Evolutionary conservation across 2,888 invertebrate genomes (phyloP), one percentile per base, ranked within the genome.

Genomic region (Anorthoa munda): DNA sequence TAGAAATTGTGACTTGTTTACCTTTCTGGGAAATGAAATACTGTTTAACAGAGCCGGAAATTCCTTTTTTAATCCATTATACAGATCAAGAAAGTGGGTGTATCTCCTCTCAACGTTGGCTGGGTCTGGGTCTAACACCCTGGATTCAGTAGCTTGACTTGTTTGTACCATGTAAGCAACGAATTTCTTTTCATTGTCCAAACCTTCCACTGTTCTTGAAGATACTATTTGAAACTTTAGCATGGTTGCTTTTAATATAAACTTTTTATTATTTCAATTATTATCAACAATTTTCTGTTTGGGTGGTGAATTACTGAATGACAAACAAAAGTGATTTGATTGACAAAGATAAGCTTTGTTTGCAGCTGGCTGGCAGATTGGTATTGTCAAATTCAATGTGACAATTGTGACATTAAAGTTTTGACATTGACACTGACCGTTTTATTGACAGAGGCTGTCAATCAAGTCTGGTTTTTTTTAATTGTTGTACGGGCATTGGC

Each of bases 111-210:
- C 97, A 64, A 98, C 97, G 77, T 96, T 96, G 0, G 97, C 97
- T 23, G 98, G 97, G 81, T 97, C 96, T 51, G 95, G 91, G 92
- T 98, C 98, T 79, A 91, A 93, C 21, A 88, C 83, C 4, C 87
- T 88, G 5, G 89, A 83, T 81, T 92, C 95, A 23, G 95, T 93
- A n/a, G 96, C 97, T 88, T 97, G 97, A 55, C 97, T 94, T 50
- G 97, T 97, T 90, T 97, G 97, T 68, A 98, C 89, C 89, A 97
- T 97, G 83, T 98, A 98, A 0, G 97, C 96, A 13, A 98, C 98
- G 93, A 97, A 97, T 88, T 97, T 98, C 88, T 97, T 98, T 79
- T 97, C 97, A 64, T 94, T 96, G 67, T 97, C 97, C 50, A 93
- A 93, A n/a, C 96, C 96, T 51, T 97, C 97, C 83, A 97, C 96